Evolutionary conservation across 2,797 vertebrate genomes (phyloP).

Genomic region (Discoglossus pictus): DNA sequence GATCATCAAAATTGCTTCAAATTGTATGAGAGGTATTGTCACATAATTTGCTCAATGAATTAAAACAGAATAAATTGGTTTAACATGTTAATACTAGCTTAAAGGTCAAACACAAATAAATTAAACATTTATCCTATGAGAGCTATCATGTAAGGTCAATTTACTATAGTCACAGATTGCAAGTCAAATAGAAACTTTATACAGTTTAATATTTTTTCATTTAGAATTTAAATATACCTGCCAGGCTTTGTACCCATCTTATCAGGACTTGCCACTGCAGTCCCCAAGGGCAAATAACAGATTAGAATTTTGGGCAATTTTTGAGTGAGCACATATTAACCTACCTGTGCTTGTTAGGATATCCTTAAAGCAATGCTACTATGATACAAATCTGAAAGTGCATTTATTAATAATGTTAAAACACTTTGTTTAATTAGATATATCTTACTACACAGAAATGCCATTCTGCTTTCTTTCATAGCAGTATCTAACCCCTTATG

Average conservation of each 20-base stretch:
- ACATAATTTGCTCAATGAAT: constrained; percentile 81
- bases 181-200: constrained; percentile 40
- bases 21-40: constrained; percentile 77
- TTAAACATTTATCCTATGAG: constrained; percentile 71
- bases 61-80: constrained; percentile 81
- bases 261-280: too few species aligned
- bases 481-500: too few species aligned
- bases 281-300: too few species aligned
- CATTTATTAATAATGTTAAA: too few species aligned
- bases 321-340: too few species aligned
- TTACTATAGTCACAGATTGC: constrained; percentile 59
- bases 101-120: constrained; percentile 88
- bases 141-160: constrained; percentile 61
- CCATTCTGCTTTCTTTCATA: too few species aligned
- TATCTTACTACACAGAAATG: too few species aligned
- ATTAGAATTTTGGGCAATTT: too few species aligned
- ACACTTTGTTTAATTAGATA: too few species aligned
- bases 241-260: constrained; percentile 7
- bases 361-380: too few species aligned
- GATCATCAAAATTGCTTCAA: constrained; percentile 82
- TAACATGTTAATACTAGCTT: constrained; percentile 83
- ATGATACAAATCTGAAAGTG: too few species aligned
- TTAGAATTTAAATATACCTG: constrained; percentile 18
- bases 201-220: constrained; percentile 54
- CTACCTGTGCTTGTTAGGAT: too few species aligned